phyloP scores from a whole-genome alignment of 2,888 invertebrate species.

The Galeruca laticollis region DNA sequence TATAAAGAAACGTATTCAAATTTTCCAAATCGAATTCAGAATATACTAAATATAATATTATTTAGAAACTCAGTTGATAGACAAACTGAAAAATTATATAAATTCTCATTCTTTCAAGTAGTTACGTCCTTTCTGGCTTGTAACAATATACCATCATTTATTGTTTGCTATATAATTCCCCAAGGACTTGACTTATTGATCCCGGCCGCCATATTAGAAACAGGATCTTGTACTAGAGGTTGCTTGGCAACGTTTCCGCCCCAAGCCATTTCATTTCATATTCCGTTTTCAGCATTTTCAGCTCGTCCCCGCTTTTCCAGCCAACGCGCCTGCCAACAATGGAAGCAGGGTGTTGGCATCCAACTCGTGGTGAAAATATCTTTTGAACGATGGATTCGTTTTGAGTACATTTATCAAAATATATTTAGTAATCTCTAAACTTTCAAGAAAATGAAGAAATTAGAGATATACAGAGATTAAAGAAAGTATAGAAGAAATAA shows the following conservation, averaged over 20 bases:
- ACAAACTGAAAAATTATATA: too few species aligned
- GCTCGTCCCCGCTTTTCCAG: conserved; percentile 44
- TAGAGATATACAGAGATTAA: too few species aligned
- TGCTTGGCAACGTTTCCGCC: conserved; percentile 63
- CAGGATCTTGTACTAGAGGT: conserved; percentile 59
- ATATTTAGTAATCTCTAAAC: too few species aligned
- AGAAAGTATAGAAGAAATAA: too few species aligned
- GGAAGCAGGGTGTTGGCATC: conserved; percentile 31
- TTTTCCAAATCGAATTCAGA: too few species aligned
- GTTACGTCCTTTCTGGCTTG: too few species aligned
- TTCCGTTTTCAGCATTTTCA: conserved; percentile 44
- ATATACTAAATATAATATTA: too few species aligned
- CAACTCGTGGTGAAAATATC: conserved; percentile 13
- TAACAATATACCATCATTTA: conserved; percentile 5
- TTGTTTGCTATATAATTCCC: conserved; percentile 49
- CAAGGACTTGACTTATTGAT: conserved; percentile 66
- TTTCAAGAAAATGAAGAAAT: too few species aligned
- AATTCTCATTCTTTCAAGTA: too few species aligned
- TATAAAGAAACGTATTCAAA: too few species aligned
- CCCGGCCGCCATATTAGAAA: conserved; percentile 62
- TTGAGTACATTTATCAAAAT: background rate
- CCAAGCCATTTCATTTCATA: conserved; percentile 56
- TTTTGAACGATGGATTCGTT: background rate
- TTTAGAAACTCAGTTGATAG: too few species aligned
- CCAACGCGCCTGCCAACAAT: conserved; percentile 48